Evolutionary conservation across 2,888 invertebrate species (phyloP).

Genomic region (Molanna angustata): DNA sequence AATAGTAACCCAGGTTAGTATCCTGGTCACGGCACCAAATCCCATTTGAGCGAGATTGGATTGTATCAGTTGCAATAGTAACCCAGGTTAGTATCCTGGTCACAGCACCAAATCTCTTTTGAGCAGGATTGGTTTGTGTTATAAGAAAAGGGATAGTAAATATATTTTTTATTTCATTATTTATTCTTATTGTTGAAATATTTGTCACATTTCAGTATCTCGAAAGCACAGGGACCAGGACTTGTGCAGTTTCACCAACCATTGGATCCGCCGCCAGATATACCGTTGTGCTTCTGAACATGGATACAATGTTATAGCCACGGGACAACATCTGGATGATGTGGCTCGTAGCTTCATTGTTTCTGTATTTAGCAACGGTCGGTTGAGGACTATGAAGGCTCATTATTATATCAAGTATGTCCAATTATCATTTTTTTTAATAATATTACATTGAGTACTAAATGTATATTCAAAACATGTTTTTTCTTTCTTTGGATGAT

Average conservation of each 20-base stretch:
- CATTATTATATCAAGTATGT: conserved; percentile 72
- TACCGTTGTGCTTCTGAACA: conserved; percentile 72
- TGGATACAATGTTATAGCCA: conserved; percentile 82
- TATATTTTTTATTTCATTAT: neutral
- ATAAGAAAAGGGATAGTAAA: no score
- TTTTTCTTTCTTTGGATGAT: no score
- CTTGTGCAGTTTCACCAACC: conserved; percentile 66
- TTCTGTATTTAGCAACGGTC: conserved; percentile 78
- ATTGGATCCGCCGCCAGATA: conserved; percentile 69
- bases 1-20: no score
- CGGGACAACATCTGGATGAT: conserved; percentile 85
- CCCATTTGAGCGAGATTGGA: no score
- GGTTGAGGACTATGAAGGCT: conserved; percentile 73
- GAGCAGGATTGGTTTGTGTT: neutral
- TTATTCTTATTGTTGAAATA: no score
- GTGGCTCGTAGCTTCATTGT: conserved; percentile 79
- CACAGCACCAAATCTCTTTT: no score
- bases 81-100: no score
- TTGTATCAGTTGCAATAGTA: no score
- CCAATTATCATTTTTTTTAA: neutral
- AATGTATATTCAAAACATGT: no score
- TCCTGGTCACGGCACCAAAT: no score
- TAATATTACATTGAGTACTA: no score
- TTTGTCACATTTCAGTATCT: conserved; percentile 19
- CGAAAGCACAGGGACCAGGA: conserved; percentile 25